These are phyloP conservation scores for Phania funesta DNA, from an alignment of 2,888 invertebrate species.

Conservation along the genomic window DNA sequence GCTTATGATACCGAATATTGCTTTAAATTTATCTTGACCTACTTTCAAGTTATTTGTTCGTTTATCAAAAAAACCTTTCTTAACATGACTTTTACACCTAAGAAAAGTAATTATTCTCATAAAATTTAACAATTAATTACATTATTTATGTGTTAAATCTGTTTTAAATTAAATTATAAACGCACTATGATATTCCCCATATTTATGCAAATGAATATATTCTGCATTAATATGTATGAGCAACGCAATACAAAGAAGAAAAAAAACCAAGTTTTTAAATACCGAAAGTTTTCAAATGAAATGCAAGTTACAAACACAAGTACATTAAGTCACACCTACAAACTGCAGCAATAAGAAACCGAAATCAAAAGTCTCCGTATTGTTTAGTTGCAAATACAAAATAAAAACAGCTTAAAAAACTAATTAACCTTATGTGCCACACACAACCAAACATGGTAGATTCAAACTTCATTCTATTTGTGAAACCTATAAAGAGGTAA, in stretches of 20 bases:
- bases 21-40: too few relatives aligned
- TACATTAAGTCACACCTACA: slow-evolving; percentile 42
- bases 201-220: neutral
- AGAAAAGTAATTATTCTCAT: neutral
- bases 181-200: neutral
- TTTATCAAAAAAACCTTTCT: neutral
- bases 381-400: neutral
- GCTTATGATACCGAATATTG: too few relatives aligned
- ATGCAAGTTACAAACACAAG: neutral
- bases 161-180: slow-evolving; percentile 41
- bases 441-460: neutral
- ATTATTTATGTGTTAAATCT: slow-evolving; percentile 39
- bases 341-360: neutral
- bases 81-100: neutral
- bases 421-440: neutral
- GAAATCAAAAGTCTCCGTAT: neutral
- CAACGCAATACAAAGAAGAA: neutral
- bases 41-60: too few relatives aligned
- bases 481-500: slow-evolving; percentile 10
- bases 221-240: neutral
- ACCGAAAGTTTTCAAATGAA: slow-evolving; percentile 48
- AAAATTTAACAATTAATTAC: neutral
- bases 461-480: neutral
- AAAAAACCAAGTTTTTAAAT: neutral
- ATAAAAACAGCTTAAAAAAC: neutral